These are phyloP conservation scores for Acridotheres tristis DNA, from an alignment of 2,797 vertebrate species.

Conservation along the genomic window DNA sequence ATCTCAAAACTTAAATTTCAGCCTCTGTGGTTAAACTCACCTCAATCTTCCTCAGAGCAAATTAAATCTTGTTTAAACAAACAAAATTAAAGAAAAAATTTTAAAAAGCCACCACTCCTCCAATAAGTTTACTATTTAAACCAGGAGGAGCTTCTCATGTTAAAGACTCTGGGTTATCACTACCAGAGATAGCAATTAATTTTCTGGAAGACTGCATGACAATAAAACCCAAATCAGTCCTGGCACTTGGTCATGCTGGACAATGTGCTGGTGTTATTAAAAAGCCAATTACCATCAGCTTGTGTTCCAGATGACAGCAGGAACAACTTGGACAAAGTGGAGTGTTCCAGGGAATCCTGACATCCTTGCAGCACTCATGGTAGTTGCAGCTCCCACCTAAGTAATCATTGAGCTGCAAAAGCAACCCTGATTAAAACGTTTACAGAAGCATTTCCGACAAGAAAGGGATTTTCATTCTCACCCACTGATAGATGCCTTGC, in stretches of 20 bases:
- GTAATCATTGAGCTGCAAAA: background rate
- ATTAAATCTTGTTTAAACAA: background rate
- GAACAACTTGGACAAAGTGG: background rate
- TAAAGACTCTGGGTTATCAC: background rate
- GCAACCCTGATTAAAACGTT: background rate
- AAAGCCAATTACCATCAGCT: background rate
- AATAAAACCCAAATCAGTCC: background rate
- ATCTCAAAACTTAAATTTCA: background rate
- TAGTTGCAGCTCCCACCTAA: background rate
- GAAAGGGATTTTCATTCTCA: background rate
- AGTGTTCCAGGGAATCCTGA: background rate
- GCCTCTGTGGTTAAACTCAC: background rate
- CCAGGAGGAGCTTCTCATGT: background rate
- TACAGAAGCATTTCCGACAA: background rate
- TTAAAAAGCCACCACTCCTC: background rate
- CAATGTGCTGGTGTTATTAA: background rate
- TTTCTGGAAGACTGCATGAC: background rate
- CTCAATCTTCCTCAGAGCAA: background rate
- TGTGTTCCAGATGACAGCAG: background rate
- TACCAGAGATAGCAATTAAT: background rate
- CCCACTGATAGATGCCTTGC: background rate
- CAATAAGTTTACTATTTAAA: background rate
- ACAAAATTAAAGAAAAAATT: background rate
- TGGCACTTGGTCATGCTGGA: slow-evolving; percentile 3
- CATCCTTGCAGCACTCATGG: background rate